Evolutionary conservation across 2,888 invertebrate species (phyloP), one percentile per base, ranked within the genome.

Genomic region (Lycaena phlaeas): DNA sequence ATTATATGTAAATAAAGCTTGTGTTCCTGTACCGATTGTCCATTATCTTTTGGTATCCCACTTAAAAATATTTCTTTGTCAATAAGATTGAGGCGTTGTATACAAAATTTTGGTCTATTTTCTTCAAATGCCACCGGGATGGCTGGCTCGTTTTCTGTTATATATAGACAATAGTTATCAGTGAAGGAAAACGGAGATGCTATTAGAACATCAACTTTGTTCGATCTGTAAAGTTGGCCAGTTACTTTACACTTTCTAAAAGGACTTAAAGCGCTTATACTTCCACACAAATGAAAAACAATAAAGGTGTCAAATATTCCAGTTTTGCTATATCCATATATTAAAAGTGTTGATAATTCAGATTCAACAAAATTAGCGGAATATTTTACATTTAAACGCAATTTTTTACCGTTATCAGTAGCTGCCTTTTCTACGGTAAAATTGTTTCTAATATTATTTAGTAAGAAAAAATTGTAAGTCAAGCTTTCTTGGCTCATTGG

Each of bases 291-390:
- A 39, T 64, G 26, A 55, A 82, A 81, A 41, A 73, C 52, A 22
- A 79, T 59, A 37, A 77, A 82, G 0, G 79, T 76, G 46, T 84
- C 84, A 47, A 81, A 84, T 44, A 84, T 69, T 53, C 81, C 60
- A 41, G 78, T 77, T 64, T 82, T 82, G 43, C 78, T 84, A 40
- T 75, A 77, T 18, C 82, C 82, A 43, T 79, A 74, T 25, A 82
- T 60, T 5, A 84, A 57, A 18, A 84, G 64, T 37, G 73, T 59
- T 27, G 75, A 68, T 15, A 48, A 59, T 44, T 74, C 68, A 45
- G 69, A 61, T 7, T 57, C 48, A 7, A 74, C 63, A 52, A 76
- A 81, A 52, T 78, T 76, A 1, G 78, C 81, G 6, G 55, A 56
- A 44, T 68, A 82, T 60, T 69, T 79, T n/a, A 79, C 62, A 44